phyloP scores from a whole-genome alignment of 2,888 invertebrate species.

The Agonopterix heracliana region DNA sequence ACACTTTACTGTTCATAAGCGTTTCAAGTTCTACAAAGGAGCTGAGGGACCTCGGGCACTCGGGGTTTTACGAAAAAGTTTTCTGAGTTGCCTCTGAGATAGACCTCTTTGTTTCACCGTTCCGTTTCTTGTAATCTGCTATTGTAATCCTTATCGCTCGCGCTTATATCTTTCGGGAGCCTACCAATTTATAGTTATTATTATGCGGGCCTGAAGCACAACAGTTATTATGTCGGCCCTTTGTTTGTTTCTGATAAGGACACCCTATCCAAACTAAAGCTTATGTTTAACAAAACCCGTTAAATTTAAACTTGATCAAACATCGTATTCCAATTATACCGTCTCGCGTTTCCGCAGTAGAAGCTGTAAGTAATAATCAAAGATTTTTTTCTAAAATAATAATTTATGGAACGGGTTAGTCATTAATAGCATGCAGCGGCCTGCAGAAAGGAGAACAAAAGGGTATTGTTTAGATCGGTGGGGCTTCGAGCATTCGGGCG shows the following conservation, averaged over 20 bases:
- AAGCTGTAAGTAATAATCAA: neutral
- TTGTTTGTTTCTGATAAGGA: conserved; percentile 41
- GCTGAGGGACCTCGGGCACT: conserved; percentile 20
- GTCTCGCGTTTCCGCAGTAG: too few relatives aligned
- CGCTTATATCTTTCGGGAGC: conserved; percentile 31
- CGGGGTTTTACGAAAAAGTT: conserved; percentile 39
- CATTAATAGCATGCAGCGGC: conserved; percentile 32
- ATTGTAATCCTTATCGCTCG: conserved; percentile 46
- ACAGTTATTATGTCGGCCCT: conserved; percentile 33
- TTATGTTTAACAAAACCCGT: neutral
- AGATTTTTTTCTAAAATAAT: neutral
- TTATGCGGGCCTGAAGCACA: conserved; percentile 40
- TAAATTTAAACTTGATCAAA: neutral
- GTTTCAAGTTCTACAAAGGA: conserved; percentile 48
- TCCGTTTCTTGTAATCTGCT: conserved; percentile 44
- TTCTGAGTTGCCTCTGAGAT: conserved; percentile 27
- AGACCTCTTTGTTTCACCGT: conserved; percentile 39
- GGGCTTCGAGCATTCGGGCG: conserved; percentile 8
- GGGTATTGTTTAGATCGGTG: conserved; percentile 34
- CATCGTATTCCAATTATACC: neutral
- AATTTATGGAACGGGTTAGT: conserved; percentile 24
- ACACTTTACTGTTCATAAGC: conserved; percentile 39
- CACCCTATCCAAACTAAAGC: conserved; percentile 26
- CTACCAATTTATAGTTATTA: conserved; percentile 50
- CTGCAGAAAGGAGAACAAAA: conserved; percentile 34